A percentile compares a stretch with the other conserved stretches of the same genome.
These are phyloP conservation scores for Brachionichthys hirsutus DNA, from an alignment of 2,113 vertebrate species.

Conservation along the genomic window DNA sequence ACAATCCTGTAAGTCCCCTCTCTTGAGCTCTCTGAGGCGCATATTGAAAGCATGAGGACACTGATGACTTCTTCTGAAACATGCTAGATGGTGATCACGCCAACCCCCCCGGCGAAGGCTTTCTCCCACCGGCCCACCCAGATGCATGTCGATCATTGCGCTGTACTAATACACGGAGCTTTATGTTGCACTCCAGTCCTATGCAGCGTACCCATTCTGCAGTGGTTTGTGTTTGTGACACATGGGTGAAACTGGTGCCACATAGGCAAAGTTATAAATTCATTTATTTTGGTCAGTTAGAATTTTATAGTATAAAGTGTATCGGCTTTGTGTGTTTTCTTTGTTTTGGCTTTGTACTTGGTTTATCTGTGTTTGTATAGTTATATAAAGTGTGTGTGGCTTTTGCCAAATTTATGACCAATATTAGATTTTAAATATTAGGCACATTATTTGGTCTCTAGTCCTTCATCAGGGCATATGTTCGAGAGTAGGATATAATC, in stretches of 20 bases:
- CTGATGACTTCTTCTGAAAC: slow-evolving; percentile 46
- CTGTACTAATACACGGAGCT: slow-evolving; percentile 44
- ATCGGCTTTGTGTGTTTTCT: not conserved
- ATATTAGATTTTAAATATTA: not conserved
- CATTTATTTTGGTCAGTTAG: slow-evolving; percentile 11
- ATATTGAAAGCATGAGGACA: slow-evolving; percentile 94
- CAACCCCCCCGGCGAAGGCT: slow-evolving; percentile 48
- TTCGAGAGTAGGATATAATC: not conserved
- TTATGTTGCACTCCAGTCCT: slow-evolving; percentile 43
- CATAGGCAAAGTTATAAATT: slow-evolving; percentile 16
- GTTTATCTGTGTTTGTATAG: not conserved
- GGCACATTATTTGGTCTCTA: not conserved
- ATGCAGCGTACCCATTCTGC: slow-evolving; percentile 40
- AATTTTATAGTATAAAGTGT: not conserved
- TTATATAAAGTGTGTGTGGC: not conserved
- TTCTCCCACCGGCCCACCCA: slow-evolving; percentile 33
- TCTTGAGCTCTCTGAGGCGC: slow-evolving; percentile 81
- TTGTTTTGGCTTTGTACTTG: not conserved
- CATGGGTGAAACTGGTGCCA: slow-evolving; percentile 41
- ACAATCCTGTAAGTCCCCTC: slow-evolving; percentile 95
- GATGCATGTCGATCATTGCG: slow-evolving; percentile 65
- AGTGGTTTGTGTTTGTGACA: slow-evolving; percentile 48
- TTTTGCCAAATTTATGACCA: not conserved
- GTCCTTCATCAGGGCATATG: not conserved
- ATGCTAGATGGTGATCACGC: slow-evolving; percentile 56